phyloP scores from a whole-genome alignment of 2,888 invertebrate species.

The Trachelus tabidus region DNA sequence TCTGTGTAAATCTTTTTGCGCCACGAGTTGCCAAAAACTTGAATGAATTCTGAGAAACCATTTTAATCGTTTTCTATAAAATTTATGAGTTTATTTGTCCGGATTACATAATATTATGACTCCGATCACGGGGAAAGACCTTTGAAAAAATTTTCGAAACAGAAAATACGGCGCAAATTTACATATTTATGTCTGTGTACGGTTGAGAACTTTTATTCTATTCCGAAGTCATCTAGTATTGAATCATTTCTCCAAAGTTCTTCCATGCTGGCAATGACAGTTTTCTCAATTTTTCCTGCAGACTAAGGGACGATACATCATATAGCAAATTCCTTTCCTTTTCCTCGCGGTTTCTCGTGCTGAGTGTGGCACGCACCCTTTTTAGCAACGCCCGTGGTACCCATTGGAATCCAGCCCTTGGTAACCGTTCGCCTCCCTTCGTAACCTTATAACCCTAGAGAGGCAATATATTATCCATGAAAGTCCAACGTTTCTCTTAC shows the following conservation, averaged over 20 bases:
- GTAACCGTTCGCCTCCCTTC: background rate
- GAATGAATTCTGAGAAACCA: background rate
- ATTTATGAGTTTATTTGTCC: background rate
- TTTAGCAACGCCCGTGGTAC: background rate
- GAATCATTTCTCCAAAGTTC: background rate
- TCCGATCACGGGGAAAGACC: background rate
- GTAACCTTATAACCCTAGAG: background rate
- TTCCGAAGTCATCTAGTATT: background rate
- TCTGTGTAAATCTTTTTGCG: background rate
- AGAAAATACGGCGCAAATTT: background rate
- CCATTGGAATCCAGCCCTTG: background rate
- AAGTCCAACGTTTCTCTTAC: background rate
- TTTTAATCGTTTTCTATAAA: background rate
- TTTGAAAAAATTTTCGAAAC: background rate
- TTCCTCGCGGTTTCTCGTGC: background rate
- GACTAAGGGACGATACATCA: slow-evolving; percentile 1
- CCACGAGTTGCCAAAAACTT: background rate
- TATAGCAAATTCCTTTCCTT: background rate
- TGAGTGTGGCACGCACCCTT: background rate
- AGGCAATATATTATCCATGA: background rate
- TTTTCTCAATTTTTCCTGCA: background rate
- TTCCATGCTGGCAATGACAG: background rate
- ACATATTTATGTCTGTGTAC: background rate
- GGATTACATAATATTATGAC: background rate
- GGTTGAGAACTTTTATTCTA: background rate